phyloP scores from a whole-genome alignment of 2,888 invertebrate genomes.

The Harpalus rufipes region DNA sequence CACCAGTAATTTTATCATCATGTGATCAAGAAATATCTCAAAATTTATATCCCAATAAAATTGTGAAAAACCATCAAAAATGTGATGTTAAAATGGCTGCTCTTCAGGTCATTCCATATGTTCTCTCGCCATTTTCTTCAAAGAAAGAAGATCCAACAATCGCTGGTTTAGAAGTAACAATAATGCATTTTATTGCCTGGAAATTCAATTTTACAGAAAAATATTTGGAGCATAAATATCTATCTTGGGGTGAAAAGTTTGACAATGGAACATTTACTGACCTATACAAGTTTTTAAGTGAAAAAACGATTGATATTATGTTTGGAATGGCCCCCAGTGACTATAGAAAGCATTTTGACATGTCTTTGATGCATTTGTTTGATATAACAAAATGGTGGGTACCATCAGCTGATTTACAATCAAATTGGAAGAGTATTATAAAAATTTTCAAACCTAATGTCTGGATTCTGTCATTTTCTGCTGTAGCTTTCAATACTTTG shows the following conservation, averaged over 20 bases:
- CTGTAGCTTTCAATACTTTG: background rate
- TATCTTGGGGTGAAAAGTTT: conserved; percentile 13
- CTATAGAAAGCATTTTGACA: conserved; percentile 21
- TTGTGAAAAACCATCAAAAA: conserved; percentile 60
- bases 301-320: conserved; percentile 22
- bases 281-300: conserved; percentile 6
- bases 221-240: conserved; percentile 8
- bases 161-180: conserved; percentile 28
- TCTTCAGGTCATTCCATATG: conserved; percentile 67
- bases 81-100: conserved; percentile 68
- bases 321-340: conserved; percentile 20
- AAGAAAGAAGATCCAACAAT: conserved; percentile 20
- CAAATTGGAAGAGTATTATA: conserved; percentile 24
- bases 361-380: background rate
- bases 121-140: conserved; percentile 68
- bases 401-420: background rate
- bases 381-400: conserved; percentile 31
- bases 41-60: conserved; percentile 65
- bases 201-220: conserved; percentile 38
- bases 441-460: background rate
- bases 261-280: conserved; percentile 24
- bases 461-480: background rate
- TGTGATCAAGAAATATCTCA: conserved; percentile 62
- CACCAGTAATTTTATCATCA: conserved; percentile 50
- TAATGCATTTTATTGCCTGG: conserved; percentile 19